Base-by-base conservation (phyloP, 2,113 vertebrate genomes). In the Boulengeromyrus knoepffleri region DNA sequence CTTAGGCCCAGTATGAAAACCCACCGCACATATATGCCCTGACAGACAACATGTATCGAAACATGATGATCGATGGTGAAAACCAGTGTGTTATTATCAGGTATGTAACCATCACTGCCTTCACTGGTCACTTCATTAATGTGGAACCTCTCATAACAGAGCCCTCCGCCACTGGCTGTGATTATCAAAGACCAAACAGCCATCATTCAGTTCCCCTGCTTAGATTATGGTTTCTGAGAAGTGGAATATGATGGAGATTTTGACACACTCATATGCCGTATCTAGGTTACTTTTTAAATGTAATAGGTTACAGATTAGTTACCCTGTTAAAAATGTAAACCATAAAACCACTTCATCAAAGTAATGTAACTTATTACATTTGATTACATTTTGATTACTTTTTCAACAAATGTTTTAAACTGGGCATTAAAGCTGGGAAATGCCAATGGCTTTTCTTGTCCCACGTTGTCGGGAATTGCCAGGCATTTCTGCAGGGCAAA, bases 11-110 rank as follows among this genome's bases (percentile, higher is more conserved):
- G 92, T 99, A 99, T 24, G 99, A 99, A 94, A 99, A 99, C 21
- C 99, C 99, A 0, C 98, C 99, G 0, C 99, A 99, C 47, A 96
- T 99, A 96, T 99, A 99, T 0, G 99, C 99, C 15, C 93, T 99
- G 93, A 97, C 97, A 0, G 99, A 99, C 93, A 98, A 98, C 95
- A 98, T 98, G 98, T 99, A 99, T 94, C 96, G 99, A 85, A 99
- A 99, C 94, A 99, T 99, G 99, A 96, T 99, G 94, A 99, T 99
- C 0, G 99, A 99, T 1, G 94, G 93, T 0, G 99, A 99, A 94
- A 99, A 99, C 92, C 98, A 99, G 89, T 99, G 99, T 5, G 98
- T 99, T 92, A 99, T 99, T 92, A 99, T 96, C 39, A 96, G 96
- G 96, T 96, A 94, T 15, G 21, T 85, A 21, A 12, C 42, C 83